Evolutionary conservation across 2,888 invertebrate species (phyloP).

Genomic region (Caenorhabditis drosophilae): DNA sequence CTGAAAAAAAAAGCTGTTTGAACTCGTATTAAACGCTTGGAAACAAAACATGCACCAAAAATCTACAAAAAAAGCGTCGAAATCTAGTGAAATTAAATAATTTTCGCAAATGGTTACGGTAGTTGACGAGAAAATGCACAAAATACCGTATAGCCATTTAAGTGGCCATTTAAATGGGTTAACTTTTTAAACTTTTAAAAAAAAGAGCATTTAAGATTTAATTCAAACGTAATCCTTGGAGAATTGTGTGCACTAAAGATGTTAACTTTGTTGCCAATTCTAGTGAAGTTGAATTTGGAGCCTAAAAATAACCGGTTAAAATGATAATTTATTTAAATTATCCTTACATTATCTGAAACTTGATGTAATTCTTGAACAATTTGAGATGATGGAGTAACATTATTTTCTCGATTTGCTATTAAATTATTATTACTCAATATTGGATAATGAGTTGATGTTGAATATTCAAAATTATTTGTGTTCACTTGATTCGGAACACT

Average conservation of each 20-base stretch:
- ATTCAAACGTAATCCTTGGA: constrained; percentile 24
- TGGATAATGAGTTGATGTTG: constrained; percentile 35
- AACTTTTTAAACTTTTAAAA: too few species aligned
- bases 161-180: too few species aligned
- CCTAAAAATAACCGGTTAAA: constrained; percentile 30
- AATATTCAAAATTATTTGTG: constrained; percentile 10
- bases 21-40: not conserved
- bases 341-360: constrained; percentile 18
- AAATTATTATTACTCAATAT: not conserved
- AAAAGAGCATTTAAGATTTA: constrained; percentile 6
- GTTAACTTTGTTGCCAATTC: constrained; percentile 31
- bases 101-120: too few species aligned
- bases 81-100: not conserved
- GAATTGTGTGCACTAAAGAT: constrained; percentile 30
- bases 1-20: not conserved
- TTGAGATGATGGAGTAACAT: constrained; percentile 27
- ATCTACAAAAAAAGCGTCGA: not conserved
- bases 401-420: too few species aligned
- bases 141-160: too few species aligned
- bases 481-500: not conserved
- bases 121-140: too few species aligned
- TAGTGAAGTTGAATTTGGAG: constrained; percentile 21
- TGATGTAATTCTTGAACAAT: constrained; percentile 15
- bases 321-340: not conserved
- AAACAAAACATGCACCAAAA: not conserved